These are phyloP conservation scores for Coptodon rendalli DNA, from an alignment of 2,113 vertebrate genomes.

Conservation along the genomic window DNA sequence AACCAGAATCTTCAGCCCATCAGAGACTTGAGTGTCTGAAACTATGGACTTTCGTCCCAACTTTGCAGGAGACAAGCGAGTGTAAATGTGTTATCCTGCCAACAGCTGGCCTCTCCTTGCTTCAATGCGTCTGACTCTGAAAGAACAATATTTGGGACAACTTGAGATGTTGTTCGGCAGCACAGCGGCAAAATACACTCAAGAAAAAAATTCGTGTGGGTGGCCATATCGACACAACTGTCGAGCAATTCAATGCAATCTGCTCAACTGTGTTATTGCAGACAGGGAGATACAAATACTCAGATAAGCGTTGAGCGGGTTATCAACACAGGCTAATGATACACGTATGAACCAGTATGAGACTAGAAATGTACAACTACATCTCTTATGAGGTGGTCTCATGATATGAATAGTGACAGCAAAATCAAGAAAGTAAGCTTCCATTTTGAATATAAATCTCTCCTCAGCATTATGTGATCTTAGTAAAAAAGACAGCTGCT, in stretches of 20 bases:
- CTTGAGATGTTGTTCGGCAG: not conserved
- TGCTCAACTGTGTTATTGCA: constrained; percentile 26
- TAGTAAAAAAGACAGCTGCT: not conserved
- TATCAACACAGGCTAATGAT: not conserved
- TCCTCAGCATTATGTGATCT: not conserved
- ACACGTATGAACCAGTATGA: not conserved
- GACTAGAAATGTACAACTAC: not conserved
- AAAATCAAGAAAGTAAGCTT: not conserved
- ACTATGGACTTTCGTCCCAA: not conserved
- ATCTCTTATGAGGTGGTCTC: not conserved
- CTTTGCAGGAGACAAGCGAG: not conserved
- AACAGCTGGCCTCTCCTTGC: constrained; percentile 37
- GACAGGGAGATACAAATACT: not conserved
- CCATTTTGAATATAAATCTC: not conserved
- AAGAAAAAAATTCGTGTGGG: not conserved
- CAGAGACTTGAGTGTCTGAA: not conserved
- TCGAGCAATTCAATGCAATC: not conserved
- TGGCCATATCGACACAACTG: not conserved
- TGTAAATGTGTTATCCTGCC: not conserved
- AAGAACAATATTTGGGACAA: constrained; percentile 15
- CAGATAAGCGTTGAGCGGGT: not conserved
- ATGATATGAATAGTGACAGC: not conserved
- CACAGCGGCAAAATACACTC: not conserved
- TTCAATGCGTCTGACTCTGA: not conserved
- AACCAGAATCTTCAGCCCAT: not conserved